A percentile compares a stretch with the other conserved stretches of the same genome.
phyloP scores from a whole-genome alignment of 2,797 vertebrate genomes.

The Phataginus tricuspis region DNA sequence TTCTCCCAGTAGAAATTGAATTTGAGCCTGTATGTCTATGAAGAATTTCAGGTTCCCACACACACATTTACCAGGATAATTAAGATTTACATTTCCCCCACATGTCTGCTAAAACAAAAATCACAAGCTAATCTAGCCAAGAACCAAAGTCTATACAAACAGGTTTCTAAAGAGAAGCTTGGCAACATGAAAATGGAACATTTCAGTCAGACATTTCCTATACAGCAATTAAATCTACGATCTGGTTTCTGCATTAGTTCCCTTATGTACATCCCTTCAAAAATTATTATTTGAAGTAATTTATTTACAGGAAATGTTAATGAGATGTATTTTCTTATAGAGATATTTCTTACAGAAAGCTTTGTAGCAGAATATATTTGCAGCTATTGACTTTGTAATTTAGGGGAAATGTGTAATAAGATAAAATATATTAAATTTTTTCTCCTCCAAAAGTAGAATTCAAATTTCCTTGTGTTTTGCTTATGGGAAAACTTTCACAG shows the following conservation, averaged over 20 bases:
- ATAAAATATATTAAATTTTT: constrained; percentile 88
- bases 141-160: constrained; percentile 37
- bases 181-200: constrained; percentile 16
- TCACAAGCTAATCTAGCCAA: not conserved
- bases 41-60: constrained; percentile 30
- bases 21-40: not conserved
- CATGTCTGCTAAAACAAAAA: constrained; percentile 14
- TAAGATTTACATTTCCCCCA: constrained; percentile 39
- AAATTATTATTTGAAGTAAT: constrained; percentile 86
- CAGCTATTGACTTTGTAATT: constrained; percentile 87
- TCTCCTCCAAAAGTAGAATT: constrained; percentile 72
- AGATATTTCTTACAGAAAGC: constrained; percentile 90
- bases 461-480: constrained; percentile 69
- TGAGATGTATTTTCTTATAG: constrained; percentile 91
- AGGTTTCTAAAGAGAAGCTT: not conserved
- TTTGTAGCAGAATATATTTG: constrained; percentile 90
- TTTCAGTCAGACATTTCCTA: constrained; percentile 56
- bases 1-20: constrained; percentile 41
- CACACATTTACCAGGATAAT: not conserved
- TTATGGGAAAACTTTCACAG: constrained; percentile 15
- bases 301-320: constrained; percentile 91
- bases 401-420: constrained; percentile 89
- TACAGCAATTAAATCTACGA: constrained; percentile 54
- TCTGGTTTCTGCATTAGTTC: constrained; percentile 63
- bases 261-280: constrained; percentile 73